Evolutionary conservation across 2,113 vertebrate genomes (phyloP).

Genomic region (Danio rerio): DNA sequence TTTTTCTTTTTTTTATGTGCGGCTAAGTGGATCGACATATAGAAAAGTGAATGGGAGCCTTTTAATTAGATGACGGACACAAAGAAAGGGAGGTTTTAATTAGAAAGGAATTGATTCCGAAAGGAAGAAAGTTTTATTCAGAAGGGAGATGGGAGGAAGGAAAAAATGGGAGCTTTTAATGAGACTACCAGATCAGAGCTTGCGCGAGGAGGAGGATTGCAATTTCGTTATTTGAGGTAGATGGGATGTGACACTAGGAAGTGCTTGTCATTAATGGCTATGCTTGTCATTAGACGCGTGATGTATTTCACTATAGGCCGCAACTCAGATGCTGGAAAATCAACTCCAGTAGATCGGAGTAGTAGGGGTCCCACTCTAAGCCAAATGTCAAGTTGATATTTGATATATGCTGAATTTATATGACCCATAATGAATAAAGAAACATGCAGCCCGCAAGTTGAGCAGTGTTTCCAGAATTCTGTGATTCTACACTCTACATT

Average conservation of each 20-base stretch:
- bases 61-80: constrained; percentile 77
- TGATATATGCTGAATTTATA: no score
- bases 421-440: no score
- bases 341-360: not conserved
- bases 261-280: constrained; percentile 40
- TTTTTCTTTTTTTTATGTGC: constrained; percentile 57
- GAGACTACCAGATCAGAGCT: constrained; percentile 58
- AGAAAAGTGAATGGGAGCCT: constrained; percentile 70
- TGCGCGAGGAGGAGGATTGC: not conserved
- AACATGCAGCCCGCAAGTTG: no score
- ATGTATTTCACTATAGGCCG: not conserved
- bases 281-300: not conserved
- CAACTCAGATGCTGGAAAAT: not conserved
- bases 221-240: constrained; percentile 22
- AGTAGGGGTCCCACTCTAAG: not conserved
- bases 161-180: constrained; percentile 65
- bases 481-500: no score
- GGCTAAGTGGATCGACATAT: constrained; percentile 61
- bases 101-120: constrained; percentile 65
- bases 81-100: constrained; percentile 75
- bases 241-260: constrained; percentile 23
- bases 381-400: no score
- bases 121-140: constrained; percentile 61
- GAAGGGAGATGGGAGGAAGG: constrained; percentile 62
- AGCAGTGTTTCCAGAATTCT: no score